Percentiles rank a stretch among this genome's conserved stretches.
phyloP scores from a whole-genome alignment of 2,797 vertebrate genomes.

The Ceyx erithaca region DNA sequence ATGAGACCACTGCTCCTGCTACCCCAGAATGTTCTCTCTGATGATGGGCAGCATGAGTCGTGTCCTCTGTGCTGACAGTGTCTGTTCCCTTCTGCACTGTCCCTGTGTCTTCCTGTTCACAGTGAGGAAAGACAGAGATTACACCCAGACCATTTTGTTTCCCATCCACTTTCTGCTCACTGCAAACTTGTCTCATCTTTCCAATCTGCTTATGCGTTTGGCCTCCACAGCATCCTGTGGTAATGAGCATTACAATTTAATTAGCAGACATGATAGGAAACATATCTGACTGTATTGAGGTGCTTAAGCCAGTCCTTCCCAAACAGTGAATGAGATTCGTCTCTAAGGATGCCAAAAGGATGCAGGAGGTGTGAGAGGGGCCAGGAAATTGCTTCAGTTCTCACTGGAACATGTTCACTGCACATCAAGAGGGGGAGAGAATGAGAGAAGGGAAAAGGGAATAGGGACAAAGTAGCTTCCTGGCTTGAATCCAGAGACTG shows the following conservation, averaged over 20 bases:
- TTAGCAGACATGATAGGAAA: slow-evolving; percentile 32
- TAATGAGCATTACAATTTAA: slow-evolving; percentile 37
- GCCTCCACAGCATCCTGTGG: background rate
- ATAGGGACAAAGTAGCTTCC: slow-evolving; percentile 11
- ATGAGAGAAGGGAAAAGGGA: background rate
- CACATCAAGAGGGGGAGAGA: background rate
- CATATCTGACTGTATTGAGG: background rate
- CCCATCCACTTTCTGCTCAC: background rate
- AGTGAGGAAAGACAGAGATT: background rate
- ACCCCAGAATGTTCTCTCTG: background rate
- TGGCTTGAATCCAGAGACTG: background rate
- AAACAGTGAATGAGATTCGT: background rate
- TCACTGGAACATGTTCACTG: slow-evolving; percentile 10
- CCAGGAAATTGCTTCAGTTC: slow-evolving; percentile 4
- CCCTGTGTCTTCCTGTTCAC: background rate
- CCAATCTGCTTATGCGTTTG: background rate
- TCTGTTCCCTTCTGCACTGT: background rate
- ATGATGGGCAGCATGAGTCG: background rate
- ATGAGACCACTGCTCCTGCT: background rate
- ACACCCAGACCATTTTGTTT: background rate
- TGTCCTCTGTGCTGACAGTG: background rate
- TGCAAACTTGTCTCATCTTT: background rate
- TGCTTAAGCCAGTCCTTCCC: slow-evolving; percentile 1
- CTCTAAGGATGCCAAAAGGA: slow-evolving; percentile 3
- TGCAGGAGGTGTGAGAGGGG: background rate